Conservation (phyloP, 2,113 vertebrate species). For the Electrona antarctica region DNA sequence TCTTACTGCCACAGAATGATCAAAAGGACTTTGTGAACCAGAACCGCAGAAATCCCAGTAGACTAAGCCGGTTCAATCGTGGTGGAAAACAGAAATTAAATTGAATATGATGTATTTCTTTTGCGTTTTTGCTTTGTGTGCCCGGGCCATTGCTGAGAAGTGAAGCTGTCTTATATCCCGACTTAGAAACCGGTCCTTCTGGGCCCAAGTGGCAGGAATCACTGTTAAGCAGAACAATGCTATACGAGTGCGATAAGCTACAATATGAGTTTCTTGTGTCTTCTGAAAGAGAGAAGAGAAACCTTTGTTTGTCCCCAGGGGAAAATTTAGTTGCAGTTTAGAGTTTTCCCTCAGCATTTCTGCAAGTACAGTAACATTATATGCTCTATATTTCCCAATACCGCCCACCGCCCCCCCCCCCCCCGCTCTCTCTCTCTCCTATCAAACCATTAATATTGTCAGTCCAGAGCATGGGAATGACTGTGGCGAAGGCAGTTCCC, state of each 20-base stretch:
- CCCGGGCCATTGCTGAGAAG: slow-evolving; percentile 8
- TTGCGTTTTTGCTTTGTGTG: slow-evolving; percentile 52
- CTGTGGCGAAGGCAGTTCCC: slow-evolving; percentile 55
- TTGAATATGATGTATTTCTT: slow-evolving; percentile 73
- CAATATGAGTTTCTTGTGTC: too few relatives aligned
- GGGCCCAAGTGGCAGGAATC: slow-evolving; percentile 2
- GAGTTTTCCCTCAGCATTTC: too few relatives aligned
- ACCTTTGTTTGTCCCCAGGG: too few relatives aligned
- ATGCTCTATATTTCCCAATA: neutral
- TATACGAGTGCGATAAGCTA: neutral
- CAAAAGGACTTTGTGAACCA: slow-evolving; percentile 72
- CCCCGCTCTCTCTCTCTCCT: slow-evolving; percentile 15
- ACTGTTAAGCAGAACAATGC: slow-evolving; percentile 31
- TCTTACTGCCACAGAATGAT: slow-evolving; percentile 68
- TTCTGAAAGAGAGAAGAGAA: too few relatives aligned
- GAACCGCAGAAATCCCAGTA: slow-evolving; percentile 69
- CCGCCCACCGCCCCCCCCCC: neutral
- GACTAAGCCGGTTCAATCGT: slow-evolving; percentile 68
- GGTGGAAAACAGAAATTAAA: slow-evolving; percentile 64
- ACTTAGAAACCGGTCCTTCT: slow-evolving; percentile 1
- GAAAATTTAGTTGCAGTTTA: too few relatives aligned
- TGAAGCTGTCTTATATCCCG: slow-evolving; percentile 41
- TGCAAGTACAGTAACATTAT: too few relatives aligned
- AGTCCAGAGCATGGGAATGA: slow-evolving; percentile 60
- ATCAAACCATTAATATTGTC: slow-evolving; percentile 57